Evolutionary conservation across 2,797 vertebrate species (phyloP).

Genomic region (Heterohyrax brucei): DNA sequence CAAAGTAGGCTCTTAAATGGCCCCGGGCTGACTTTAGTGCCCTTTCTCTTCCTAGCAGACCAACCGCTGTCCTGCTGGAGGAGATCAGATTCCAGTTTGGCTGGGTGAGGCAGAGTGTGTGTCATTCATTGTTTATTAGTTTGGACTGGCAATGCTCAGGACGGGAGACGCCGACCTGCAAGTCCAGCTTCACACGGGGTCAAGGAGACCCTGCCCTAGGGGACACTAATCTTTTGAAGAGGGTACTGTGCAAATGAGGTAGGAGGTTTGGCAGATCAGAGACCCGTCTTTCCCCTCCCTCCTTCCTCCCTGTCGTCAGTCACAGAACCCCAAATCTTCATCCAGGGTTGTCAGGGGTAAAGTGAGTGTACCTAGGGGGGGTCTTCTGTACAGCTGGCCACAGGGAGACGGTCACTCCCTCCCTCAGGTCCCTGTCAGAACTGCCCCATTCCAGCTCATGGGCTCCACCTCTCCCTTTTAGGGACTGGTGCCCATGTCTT

Average conservation of each 20-base stretch:
- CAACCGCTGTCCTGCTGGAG: neutral
- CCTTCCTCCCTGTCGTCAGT: neutral
- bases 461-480: neutral
- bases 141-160: neutral
- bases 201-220: no score
- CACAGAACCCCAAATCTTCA: neutral
- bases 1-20: conserved; percentile 46
- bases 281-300: no score
- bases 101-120: neutral
- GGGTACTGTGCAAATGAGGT: neutral
- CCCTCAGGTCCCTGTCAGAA: neutral
- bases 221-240: neutral
- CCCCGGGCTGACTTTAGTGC: conserved; percentile 24
- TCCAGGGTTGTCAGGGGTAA: neutral
- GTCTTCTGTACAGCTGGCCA: neutral
- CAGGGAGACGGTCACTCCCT: neutral
- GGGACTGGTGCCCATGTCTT: neutral
- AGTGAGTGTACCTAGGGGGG: neutral
- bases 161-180: neutral
- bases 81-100: neutral
- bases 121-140: neutral
- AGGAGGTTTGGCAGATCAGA: neutral
- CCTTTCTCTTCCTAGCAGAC: neutral
- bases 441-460: neutral
- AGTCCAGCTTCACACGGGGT: neutral